Conservation (phyloP, 2,113 vertebrate species). For the Oenanthe melanoleuca region DNA sequence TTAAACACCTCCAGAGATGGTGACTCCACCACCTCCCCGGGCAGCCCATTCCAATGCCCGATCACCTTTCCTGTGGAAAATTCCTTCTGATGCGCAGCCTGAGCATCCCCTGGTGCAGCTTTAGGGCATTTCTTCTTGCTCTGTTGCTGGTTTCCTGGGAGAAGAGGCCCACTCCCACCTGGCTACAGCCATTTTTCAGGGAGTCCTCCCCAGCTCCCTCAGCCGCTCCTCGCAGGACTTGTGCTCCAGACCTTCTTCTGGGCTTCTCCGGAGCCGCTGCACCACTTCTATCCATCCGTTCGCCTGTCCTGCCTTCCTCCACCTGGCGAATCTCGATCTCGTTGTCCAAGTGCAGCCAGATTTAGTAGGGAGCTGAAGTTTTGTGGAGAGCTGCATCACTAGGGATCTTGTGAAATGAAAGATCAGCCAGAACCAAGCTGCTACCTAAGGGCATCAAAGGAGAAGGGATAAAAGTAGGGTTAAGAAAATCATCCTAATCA, state of each 20-base stretch:
- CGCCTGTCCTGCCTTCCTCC: rapidly evolving
- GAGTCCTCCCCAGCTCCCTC: rapidly evolving
- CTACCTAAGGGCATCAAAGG: too few relatives aligned
- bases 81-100: neutral
- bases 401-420: neutral
- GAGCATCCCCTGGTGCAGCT: neutral
- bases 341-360: rapidly evolving
- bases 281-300: rapidly evolving
- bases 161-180: neutral
- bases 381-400: rapidly evolving
- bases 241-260: neutral
- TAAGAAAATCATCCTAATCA: neutral
- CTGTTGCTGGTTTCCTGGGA: neutral
- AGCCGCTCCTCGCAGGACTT: rapidly evolving
- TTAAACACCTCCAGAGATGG: too few relatives aligned
- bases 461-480: neutral
- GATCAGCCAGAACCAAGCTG: rapidly evolving
- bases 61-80: neutral
- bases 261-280: rapidly evolving
- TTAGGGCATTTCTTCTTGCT: neutral
- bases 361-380: neutral
- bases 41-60: neutral
- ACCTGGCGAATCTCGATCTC: rapidly evolving
- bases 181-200: too few relatives aligned
- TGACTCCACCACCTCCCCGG: neutral